Percentiles rank a stretch among this genome's conserved stretches.
Conservation (phyloP, 2,888 invertebrate species). For the Sarcophaga subvicina region DNA sequence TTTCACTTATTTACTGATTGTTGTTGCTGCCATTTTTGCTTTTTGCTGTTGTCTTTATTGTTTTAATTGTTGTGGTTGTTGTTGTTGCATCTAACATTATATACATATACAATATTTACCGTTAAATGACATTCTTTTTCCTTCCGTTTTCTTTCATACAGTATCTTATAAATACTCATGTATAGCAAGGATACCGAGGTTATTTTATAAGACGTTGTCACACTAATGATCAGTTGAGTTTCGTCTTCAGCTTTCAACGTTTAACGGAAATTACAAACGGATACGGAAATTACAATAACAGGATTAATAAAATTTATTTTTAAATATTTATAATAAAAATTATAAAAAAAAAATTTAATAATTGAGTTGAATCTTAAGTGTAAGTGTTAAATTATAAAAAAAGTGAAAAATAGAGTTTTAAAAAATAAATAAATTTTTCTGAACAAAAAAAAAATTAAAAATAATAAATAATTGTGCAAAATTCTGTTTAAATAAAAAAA, state of each 20-base stretch:
- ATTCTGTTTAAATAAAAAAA: neutral
- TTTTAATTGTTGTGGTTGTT: slow-evolving; percentile 31
- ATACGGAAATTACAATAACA: slow-evolving; percentile 59
- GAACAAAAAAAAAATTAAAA: neutral
- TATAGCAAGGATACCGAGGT: slow-evolving; percentile 75
- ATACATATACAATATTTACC: slow-evolving; percentile 19
- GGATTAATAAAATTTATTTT: slow-evolving; percentile 1
- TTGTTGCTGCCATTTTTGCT: slow-evolving; percentile 45
- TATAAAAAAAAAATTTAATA: slow-evolving; percentile 10
- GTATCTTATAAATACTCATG: slow-evolving; percentile 10
- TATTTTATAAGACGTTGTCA: slow-evolving; percentile 75
- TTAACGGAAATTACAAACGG: slow-evolving; percentile 71
- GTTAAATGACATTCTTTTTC: slow-evolving; percentile 40
- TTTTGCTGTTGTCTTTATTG: slow-evolving; percentile 43
- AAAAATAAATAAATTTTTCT: slow-evolving; percentile 22
- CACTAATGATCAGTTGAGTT: slow-evolving; percentile 79
- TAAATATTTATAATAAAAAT: slow-evolving; percentile 13
- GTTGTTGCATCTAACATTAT: slow-evolving; percentile 32
- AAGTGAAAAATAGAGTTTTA: slow-evolving; percentile 29
- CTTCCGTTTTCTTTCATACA: slow-evolving; percentile 21
- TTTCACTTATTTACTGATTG: slow-evolving; percentile 77
- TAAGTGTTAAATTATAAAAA: slow-evolving; percentile 35
- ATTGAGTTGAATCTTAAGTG: slow-evolving; percentile 27
- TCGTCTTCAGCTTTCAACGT: slow-evolving; percentile 75
- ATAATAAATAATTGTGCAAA: neutral